Base-by-base conservation (phyloP, 2,113 vertebrate genomes). In the Chloropsis hardwickii region DNA sequence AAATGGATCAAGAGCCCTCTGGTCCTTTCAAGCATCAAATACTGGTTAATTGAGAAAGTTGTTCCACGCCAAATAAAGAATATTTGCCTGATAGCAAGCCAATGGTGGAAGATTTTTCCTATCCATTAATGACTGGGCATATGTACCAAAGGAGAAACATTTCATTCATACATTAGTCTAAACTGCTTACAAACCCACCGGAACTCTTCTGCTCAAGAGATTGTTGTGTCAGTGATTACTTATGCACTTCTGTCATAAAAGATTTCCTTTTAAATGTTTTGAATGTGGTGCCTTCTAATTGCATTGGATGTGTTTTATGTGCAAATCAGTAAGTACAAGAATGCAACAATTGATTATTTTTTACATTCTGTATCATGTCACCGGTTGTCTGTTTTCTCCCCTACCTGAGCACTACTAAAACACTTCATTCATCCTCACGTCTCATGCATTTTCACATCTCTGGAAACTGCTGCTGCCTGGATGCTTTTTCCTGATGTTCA, bases 291-390 rank as follows among this genome's bases (percentile, higher is more conserved):
- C 19, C 56, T 95, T 90, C 72, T 83, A 94, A 94, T 73, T 88
- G 60, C 72, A 83, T 23, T 81, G 80, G 58, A 73, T 93, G 50
- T 7, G 0, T 64, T 91, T 37, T 24, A 60, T 9, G 22, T 71
- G 60, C 35, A 80, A 70, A 90, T 54, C 58, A 53, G 57, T 57
- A 67, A 90, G 74, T 33, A 83, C 3, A 44, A 92, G 67, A 54
- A 81, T 62, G 44, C 27, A 86, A 66, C 21, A 77, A 93, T 40
- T 86, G 50, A 90, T 90, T 88, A 84, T 67, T 94, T 94, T 92
- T 84, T 45, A 64, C 65, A 78, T 62, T 74, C 80, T 7, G 14
- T 74, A 56, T 56, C 56, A 79, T 42, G 72, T 90, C 80, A 90
- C 40, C 60, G 86, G 47, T 88, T 73, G 53, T 19, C 62, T 85